Base-by-base conservation (phyloP, 2,113 vertebrate species). In the Ailurus styani region DNA sequence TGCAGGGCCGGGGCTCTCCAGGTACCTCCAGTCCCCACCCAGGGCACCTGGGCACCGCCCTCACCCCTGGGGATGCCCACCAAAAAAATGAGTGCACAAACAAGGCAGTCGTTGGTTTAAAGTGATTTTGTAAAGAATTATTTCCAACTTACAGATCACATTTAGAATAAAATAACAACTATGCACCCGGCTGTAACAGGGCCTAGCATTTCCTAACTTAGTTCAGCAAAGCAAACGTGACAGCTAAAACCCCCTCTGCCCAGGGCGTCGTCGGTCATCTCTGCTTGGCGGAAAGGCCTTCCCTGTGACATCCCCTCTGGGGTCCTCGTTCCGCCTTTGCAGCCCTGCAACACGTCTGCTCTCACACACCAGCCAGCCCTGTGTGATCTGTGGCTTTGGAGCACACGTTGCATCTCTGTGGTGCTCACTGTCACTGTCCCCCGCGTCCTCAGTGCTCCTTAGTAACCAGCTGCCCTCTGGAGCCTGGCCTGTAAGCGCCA, bases 381-480 rank as follows among this genome's bases (percentile, higher is more conserved):
- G 20, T n/a, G 25, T 62, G 34, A 7, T 50, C 79, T 85, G 42
- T 75, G 34, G 42, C 79, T 15, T 5, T 4, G 7, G 78, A 27
- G 54, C 12, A 4, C 1, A 25, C 1, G 2, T 86, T 52, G 29
- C 64, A n/a, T 66, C 55, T 64, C 20, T 52, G n/a, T 31, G 42
- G 8, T 34, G 29, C 57, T 42, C 6, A 0, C 54, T 54, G 45
- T 42, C 57, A 23, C 7, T 13, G 50, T 47, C 47, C 47, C 8
- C 47, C 12, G 20, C 1, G 3, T 52, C 25, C 12, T 27, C 31
- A 9, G 47, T 1, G 6, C 20, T 18, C 17, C 3, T n/a, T 40
- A 31, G 45, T 9, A 13, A 14, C 57, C 47, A 34, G 68, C 42
- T 77, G 82, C 42, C 70, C n/a, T 54, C 55, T 23, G 27, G 12